A percentile compares a stretch with the other conserved stretches of the same genome.
These are phyloP conservation scores for Pheosia gnoma DNA, from an alignment of 2,888 invertebrate genomes.

Conservation along the genomic window DNA sequence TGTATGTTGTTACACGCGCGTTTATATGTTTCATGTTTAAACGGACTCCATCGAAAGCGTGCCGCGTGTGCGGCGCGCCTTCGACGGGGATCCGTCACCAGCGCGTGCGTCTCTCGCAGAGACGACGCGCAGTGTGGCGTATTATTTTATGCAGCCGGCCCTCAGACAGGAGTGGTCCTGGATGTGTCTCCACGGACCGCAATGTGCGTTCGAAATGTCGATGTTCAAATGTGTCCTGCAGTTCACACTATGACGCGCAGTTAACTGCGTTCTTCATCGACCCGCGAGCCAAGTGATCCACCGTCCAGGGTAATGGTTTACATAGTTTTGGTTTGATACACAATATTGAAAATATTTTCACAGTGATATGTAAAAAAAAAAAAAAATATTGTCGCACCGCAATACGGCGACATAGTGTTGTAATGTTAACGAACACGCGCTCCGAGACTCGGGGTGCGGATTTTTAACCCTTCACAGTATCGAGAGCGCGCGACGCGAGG, in stretches of 20 bases:
- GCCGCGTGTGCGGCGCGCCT: neutral
- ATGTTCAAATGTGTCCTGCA: slow-evolving; percentile 84
- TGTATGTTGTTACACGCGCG: neutral
- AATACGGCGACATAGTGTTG: neutral
- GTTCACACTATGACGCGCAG: slow-evolving; percentile 73
- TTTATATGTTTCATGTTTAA: neutral
- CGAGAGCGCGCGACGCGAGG: neutral
- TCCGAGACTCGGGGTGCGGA: neutral
- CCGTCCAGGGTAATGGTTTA: slow-evolving; percentile 70
- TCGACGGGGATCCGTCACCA: slow-evolving; percentile 39
- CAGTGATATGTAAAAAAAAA: neutral
- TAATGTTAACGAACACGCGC: neutral
- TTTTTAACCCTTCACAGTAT: slow-evolving; percentile 1
- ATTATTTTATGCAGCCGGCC: slow-evolving; percentile 56
- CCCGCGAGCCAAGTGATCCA: slow-evolving; percentile 85
- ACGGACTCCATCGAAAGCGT: neutral
- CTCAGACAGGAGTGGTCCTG: slow-evolving; percentile 78
- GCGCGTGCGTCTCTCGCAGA: neutral
- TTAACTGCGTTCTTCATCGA: slow-evolving; percentile 85
- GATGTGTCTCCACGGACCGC: slow-evolving; percentile 76
- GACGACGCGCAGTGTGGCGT: slow-evolving; percentile 31
- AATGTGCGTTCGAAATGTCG: slow-evolving; percentile 86
- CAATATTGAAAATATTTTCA: neutral
- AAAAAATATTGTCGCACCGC: neutral
- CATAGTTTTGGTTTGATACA: neutral